These are phyloP conservation scores for Chironomus tentans DNA, from an alignment of 2,888 invertebrate genomes.

Conservation along the genomic window DNA sequence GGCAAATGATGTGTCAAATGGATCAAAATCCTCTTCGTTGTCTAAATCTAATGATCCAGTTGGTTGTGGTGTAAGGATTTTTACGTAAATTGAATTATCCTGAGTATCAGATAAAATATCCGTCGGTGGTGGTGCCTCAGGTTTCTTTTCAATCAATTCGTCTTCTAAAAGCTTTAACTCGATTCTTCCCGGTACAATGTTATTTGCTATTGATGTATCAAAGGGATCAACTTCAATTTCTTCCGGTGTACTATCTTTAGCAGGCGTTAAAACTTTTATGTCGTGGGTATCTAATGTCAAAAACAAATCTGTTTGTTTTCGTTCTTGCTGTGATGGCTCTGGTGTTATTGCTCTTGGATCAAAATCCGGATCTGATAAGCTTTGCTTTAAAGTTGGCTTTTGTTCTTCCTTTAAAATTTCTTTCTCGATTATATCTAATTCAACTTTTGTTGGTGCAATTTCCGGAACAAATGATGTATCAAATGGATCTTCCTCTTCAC, in stretches of 20 bases:
- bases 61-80: constrained; percentile 54
- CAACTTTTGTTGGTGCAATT: constrained; percentile 65
- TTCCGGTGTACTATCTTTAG: constrained; percentile 32
- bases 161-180: constrained; percentile 68
- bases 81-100: constrained; percentile 50
- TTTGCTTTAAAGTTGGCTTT: constrained; percentile 41
- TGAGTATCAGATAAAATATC: constrained; percentile 41
- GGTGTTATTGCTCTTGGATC: constrained; percentile 58
- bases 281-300: constrained; percentile 21
- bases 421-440: constrained; percentile 67
- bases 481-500: constrained; percentile 62
- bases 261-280: constrained; percentile 59
- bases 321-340: constrained; percentile 39
- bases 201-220: constrained; percentile 74
- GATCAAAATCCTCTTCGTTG: constrained; percentile 53
- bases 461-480: constrained; percentile 70
- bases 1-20: constrained; percentile 77
- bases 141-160: constrained; percentile 50
- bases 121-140: constrained; percentile 34
- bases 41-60: constrained; percentile 31
- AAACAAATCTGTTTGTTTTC: constrained; percentile 29
- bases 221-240: constrained; percentile 62
- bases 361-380: constrained; percentile 68
- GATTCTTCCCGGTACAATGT: constrained; percentile 64
- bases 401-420: constrained; percentile 54